Percentiles rank a stretch among this genome's conserved stretches.
These are phyloP conservation scores for Lates calcarifer DNA, from an alignment of 2,113 vertebrate species.

Conservation along the genomic window DNA sequence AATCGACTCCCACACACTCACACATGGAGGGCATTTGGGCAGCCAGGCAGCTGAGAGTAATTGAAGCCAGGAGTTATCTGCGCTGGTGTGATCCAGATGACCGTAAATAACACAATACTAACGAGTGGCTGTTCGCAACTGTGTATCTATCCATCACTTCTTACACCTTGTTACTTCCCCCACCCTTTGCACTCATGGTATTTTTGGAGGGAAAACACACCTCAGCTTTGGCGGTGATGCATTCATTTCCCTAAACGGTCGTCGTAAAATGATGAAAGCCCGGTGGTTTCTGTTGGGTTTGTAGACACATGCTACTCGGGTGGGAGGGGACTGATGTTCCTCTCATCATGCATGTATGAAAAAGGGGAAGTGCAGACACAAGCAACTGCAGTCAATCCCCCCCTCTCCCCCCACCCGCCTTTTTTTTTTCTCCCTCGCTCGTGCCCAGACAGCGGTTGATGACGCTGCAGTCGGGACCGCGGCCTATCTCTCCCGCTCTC, in stretches of 20 bases:
- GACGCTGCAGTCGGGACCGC: conserved; percentile 62
- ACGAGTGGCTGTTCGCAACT: conserved; percentile 5
- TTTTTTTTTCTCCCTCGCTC: conserved; percentile 32
- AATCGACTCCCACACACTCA: conserved; percentile 41
- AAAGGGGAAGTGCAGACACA: conserved; percentile 49
- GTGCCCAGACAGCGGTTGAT: conserved; percentile 75
- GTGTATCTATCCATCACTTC: neutral
- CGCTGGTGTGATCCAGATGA: conserved; percentile 28
- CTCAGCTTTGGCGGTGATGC: neutral
- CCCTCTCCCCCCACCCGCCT: conserved; percentile 34
- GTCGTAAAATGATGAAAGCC: conserved; percentile 35
- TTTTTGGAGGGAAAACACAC: conserved; percentile 32
- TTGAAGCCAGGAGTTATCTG: conserved; percentile 33
- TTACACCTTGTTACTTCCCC: neutral
- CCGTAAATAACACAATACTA: conserved; percentile 27
- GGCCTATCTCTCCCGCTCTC: conserved; percentile 42
- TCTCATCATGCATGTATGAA: conserved; percentile 30
- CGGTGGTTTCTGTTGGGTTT: conserved; percentile 13
- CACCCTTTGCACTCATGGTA: neutral
- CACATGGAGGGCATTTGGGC: conserved; percentile 45
- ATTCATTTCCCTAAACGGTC: conserved; percentile 29
- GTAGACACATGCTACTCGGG: neutral
- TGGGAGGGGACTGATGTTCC: conserved; percentile 21
- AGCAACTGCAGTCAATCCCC: conserved; percentile 62
- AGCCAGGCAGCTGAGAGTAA: conserved; percentile 10